These are phyloP conservation scores for Aspidapion aeneum DNA, from an alignment of 2,888 invertebrate species.

Conservation along the genomic window DNA sequence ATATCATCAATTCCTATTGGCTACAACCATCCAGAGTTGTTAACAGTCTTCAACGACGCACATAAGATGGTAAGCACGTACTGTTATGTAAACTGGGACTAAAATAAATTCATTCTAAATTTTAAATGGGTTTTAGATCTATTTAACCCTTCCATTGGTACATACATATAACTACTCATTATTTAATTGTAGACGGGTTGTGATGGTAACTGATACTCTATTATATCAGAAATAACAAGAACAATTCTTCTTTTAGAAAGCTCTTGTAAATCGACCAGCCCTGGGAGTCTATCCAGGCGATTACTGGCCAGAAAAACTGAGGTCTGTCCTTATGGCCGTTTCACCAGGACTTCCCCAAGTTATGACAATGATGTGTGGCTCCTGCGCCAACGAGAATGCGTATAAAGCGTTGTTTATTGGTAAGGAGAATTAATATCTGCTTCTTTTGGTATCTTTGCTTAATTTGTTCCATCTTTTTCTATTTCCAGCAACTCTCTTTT, in stretches of 20 bases:
- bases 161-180: background rate
- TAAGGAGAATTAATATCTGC: no score
- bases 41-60: conserved; percentile 58
- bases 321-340: conserved; percentile 56
- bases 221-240: conserved; percentile 7
- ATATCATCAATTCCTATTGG: conserved; percentile 87
- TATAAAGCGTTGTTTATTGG: conserved; percentile 90
- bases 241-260: conserved; percentile 60
- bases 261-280: conserved; percentile 89
- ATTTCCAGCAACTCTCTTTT: no score
- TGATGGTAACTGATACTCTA: no score
- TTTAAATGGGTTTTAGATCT: no score
- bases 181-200: no score
- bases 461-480: no score
- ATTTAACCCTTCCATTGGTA: no score
- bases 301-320: conserved; percentile 81
- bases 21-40: conserved; percentile 90
- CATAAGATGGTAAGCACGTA: conserved; percentile 32
- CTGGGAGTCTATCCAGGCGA: conserved; percentile 88
- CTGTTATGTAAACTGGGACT: no score
- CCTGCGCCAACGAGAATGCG: conserved; percentile 97
- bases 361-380: conserved; percentile 97
- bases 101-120: background rate
- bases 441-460: no score
- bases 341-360: conserved; percentile 75